phyloP scores from a whole-genome alignment of 1,140 invertebrate genomes.

The Lucilia cuprina region DNA sequence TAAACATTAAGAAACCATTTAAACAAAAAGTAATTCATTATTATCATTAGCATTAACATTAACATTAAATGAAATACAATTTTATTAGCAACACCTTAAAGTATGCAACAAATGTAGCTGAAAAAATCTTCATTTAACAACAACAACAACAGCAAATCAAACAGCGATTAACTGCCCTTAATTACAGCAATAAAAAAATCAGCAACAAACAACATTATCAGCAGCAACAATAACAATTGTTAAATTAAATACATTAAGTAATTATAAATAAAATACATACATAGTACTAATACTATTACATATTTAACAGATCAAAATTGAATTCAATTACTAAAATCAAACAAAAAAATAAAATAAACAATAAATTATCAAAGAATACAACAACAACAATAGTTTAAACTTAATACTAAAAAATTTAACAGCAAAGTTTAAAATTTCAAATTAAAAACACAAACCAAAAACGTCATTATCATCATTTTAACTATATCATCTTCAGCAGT shows the following conservation, averaged over 20 bases:
- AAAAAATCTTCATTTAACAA: not conserved
- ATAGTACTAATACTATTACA: too few relatives aligned
- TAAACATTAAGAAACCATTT: not conserved
- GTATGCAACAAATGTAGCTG: slow-evolving; percentile 6
- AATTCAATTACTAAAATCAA: not conserved
- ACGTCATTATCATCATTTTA: too few relatives aligned
- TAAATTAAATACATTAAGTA: not conserved
- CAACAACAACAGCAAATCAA: not conserved
- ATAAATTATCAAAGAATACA: too few relatives aligned
- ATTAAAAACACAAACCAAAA: too few relatives aligned
- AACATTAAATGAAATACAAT: not conserved
- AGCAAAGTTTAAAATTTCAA: too few relatives aligned
- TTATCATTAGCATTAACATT: not conserved
- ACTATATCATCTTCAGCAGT: too few relatives aligned
- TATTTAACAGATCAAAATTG: not conserved
- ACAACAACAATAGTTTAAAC: too few relatives aligned
- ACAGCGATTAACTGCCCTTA: slow-evolving; percentile 30
- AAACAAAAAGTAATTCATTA: not conserved
- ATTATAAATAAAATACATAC: too few relatives aligned
- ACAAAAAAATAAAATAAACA: not conserved
- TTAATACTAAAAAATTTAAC: too few relatives aligned
- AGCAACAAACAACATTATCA: not conserved
- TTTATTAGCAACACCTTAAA: not conserved
- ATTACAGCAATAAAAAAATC: slow-evolving; percentile 13
- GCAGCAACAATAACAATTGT: not conserved